Evolutionary conservation across 2,888 invertebrate species (phyloP).

Genomic region (Ophraella communa): DNA sequence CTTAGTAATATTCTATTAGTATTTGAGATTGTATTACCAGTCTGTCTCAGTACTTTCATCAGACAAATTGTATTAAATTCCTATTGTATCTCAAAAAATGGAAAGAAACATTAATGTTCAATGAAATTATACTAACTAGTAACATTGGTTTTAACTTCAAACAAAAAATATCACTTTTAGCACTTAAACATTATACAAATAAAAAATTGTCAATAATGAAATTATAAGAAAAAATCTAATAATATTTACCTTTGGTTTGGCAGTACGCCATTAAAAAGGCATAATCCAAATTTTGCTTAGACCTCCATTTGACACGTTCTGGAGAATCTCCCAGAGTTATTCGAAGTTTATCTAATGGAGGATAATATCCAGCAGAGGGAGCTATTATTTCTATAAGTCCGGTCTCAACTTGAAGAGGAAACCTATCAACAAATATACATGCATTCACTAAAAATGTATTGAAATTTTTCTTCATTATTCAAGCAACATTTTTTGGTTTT

Average conservation of each 20-base stretch:
- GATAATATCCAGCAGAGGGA: constrained; percentile 86
- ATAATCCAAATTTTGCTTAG: constrained; percentile 94
- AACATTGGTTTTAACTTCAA: no score
- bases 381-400: constrained; percentile 90
- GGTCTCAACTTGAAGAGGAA: constrained; percentile 73
- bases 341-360: constrained; percentile 78
- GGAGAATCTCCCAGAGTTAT: constrained; percentile 84
- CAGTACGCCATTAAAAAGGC: constrained; percentile 95
- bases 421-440: no score
- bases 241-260: constrained; percentile 75
- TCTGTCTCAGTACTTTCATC: no score
- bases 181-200: neutral
- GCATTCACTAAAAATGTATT: no score
- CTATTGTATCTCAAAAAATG: no score
- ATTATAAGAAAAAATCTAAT: neutral
- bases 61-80: no score
- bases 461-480: no score
- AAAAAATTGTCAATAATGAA: neutral
- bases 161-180: neutral
- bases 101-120: no score
- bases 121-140: no score
- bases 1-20: no score
- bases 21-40: no score
- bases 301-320: constrained; percentile 88
- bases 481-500: no score